Evolutionary conservation across 2,888 invertebrate genomes (phyloP).

Genomic region (Drepanosiphum platanoidis): DNA sequence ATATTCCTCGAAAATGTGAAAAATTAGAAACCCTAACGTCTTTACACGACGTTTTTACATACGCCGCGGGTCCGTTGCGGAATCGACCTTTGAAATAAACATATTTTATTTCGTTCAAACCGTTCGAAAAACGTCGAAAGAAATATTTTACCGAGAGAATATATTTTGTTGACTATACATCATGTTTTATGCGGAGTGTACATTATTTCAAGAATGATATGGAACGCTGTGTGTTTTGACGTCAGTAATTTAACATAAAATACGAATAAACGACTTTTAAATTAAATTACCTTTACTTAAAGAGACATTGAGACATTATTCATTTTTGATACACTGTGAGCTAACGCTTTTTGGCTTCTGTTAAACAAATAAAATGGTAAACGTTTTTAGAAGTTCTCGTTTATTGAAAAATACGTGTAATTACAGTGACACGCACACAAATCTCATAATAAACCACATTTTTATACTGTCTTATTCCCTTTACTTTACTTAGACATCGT

Average conservation of each 20-base stretch:
- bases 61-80: not conserved
- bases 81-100: not conserved
- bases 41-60: not conserved
- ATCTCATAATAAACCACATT: not conserved
- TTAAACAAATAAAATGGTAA: not conserved
- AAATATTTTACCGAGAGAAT: not conserved
- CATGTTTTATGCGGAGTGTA: not conserved
- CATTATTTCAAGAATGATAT: not conserved
- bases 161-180: not conserved
- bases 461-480: too few species aligned
- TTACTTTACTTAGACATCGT: too few species aligned
- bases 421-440: not conserved
- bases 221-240: not conserved
- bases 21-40: too few species aligned
- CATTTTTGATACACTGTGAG: not conserved
- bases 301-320: not conserved
- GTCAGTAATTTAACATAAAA: not conserved
- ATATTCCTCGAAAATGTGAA: too few species aligned
- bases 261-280: not conserved
- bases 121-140: not conserved
- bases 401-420: not conserved
- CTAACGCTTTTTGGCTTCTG: not conserved
- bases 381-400: not conserved
- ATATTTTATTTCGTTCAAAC: not conserved
- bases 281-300: not conserved